Evolutionary conservation across 2,888 invertebrate genomes (phyloP), one percentile per base, ranked within the genome.

Genomic region (Meliscaeva auricollis): DNA sequence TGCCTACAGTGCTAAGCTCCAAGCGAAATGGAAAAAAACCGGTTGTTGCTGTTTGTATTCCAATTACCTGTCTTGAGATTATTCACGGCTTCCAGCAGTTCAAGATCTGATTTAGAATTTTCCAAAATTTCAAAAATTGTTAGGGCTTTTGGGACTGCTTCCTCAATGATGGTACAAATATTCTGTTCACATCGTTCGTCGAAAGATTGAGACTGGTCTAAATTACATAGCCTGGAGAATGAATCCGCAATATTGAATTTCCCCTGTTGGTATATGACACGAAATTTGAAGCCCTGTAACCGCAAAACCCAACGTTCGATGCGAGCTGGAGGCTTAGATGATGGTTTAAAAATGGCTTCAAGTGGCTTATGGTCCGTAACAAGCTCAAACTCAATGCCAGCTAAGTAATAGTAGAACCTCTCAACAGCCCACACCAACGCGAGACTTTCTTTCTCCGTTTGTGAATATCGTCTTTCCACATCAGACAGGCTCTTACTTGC

Each of bases 341-440:
- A 26, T 4, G 52, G 26, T 26, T 52, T 52, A 7, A 52, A 52
- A 5, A 52, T 52, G 26, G 26, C 9, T 20, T 48, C 48, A 17
- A 48, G 48, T 9, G 48, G 48, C 20, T 48, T 48, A 20, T 48
- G 48, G 26, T 52, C 26, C 26, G 26, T 52, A 13, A 52, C 52
- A 22, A 26, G 26, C 52, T 52, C 52, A 26, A 52, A 52, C 26
- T 52, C 60, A 26, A 52, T 52, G 4, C 26, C 52, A 17, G 52
- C 52, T 26, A 48, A 20, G 48, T 48, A 48, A 48, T 48, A 48
- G 9, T 48, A 48, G 9, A 48, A 48, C 20, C 48, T 17, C 20
- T 48, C 48, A 8, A 48, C 20, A 9, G 8, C 48, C 48, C 48
- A 48, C 17, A 48, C 48, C 52, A 52, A 52, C 58, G 80, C 69